These are phyloP conservation scores for Eupithecia vulgata DNA, from an alignment of 2,888 invertebrate species.

Conservation along the genomic window DNA sequence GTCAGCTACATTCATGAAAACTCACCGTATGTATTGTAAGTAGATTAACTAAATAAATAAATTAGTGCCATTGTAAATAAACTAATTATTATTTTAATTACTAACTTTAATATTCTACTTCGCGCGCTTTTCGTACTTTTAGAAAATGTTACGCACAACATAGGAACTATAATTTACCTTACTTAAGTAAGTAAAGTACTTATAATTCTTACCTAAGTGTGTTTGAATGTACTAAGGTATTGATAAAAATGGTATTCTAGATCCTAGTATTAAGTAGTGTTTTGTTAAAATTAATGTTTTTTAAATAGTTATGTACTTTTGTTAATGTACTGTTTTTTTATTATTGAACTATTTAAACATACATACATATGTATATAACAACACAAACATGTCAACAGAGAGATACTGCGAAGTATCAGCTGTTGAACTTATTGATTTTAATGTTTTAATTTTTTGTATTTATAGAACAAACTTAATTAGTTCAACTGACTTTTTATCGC, in stretches of 20 bases:
- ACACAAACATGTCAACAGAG: no score
- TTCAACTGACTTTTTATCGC: no score
- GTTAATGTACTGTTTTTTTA: not conserved
- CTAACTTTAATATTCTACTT: not conserved
- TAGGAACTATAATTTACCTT: not conserved
- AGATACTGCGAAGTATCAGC: no score
- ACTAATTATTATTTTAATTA: not conserved
- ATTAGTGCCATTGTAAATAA: not conserved
- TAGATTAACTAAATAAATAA: not conserved
- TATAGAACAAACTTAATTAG: no score
- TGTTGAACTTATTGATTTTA: no score
- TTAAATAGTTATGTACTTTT: not conserved
- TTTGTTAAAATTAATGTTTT: not conserved
- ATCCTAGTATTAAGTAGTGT: no score
- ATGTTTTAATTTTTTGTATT: no score
- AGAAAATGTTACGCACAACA: conserved; percentile 30
- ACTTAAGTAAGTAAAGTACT: not conserved
- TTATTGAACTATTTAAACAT: not conserved
- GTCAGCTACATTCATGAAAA: no score
- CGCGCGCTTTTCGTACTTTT: conserved; percentile 25
- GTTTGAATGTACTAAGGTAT: not conserved
- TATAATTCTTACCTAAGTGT: not conserved
- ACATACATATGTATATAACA: no score
- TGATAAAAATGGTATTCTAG: not conserved
- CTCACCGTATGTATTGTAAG: no score